Evolutionary conservation across 2,888 invertebrate species (phyloP).

Genomic region (Amphipoea oculea): DNA sequence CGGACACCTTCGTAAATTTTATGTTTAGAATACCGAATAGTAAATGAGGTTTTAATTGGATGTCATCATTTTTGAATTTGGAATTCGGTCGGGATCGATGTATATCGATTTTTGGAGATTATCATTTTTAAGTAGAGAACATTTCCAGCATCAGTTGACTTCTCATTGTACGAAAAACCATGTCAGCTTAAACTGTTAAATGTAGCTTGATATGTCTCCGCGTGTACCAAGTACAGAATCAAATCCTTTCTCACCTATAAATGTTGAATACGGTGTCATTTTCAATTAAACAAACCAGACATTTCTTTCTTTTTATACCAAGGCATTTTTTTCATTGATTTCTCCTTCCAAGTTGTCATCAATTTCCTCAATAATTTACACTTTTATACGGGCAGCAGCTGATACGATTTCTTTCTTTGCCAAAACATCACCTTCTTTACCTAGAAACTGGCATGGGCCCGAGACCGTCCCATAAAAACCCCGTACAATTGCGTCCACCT

Average conservation of each 20-base stretch:
- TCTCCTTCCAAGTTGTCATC: neutral
- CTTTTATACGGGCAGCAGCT: constrained; percentile 36
- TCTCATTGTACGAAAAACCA: neutral
- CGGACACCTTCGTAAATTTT: constrained; percentile 62
- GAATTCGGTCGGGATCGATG: constrained; percentile 29
- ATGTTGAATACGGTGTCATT: neutral
- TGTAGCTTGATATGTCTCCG: neutral
- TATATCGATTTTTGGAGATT: constrained; percentile 33
- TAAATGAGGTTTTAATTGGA: constrained; percentile 58
- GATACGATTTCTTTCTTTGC: neutral
- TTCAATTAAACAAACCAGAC: neutral
- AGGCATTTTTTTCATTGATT: neutral
- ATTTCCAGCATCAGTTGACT: neutral
- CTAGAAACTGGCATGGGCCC: constrained; percentile 2
- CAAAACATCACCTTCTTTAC: constrained; percentile 26
- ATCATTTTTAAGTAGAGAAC: constrained; percentile 1
- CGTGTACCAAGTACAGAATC: neutral
- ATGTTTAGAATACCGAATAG: constrained; percentile 56
- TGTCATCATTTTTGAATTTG: constrained; percentile 46
- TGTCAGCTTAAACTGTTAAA: neutral
- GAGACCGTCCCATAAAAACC: constrained; percentile 40
- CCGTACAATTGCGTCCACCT: constrained; percentile 47
- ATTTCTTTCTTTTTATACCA: neutral
- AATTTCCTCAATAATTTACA: constrained; percentile 17
- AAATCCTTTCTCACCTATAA: neutral